Evolutionary conservation across 2,797 vertebrate genomes (phyloP).

Genomic region (Gymnoscopelus microlampas): DNA sequence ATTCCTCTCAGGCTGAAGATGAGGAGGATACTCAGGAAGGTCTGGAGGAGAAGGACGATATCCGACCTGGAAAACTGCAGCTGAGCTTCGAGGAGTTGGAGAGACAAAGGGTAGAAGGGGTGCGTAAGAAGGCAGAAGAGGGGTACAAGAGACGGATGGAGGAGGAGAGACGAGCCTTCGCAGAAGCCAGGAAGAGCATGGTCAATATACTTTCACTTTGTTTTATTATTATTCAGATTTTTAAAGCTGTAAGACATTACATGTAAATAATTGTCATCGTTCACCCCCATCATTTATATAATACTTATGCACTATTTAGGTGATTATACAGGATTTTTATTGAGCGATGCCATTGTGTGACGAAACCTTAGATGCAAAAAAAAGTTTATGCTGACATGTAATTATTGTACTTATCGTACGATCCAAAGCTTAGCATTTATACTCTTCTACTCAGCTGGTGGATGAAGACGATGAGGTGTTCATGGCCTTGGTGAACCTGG

Average conservation of each 20-base stretch:
- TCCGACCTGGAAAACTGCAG: slow-evolving; percentile 91
- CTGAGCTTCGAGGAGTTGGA: slow-evolving; percentile 97
- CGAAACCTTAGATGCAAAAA: too few relatives aligned
- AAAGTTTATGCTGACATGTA: too few relatives aligned
- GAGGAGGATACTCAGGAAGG: slow-evolving; percentile 65
- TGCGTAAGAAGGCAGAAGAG: slow-evolving; percentile 90
- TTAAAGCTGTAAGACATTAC: too few relatives aligned
- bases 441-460: slow-evolving; percentile 70
- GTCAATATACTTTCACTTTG: slow-evolving; percentile 61
- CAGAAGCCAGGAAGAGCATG: slow-evolving; percentile 96
- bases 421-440: neutral
- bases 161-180: slow-evolving; percentile 94
- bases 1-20: slow-evolving; percentile 78
- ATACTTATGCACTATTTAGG: too few relatives aligned
- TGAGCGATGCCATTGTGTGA: too few relatives aligned
- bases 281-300: too few relatives aligned
- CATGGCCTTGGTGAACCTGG: slow-evolving; percentile 79
- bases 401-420: neutral
- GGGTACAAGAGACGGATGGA: slow-evolving; percentile 91
- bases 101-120: slow-evolving; percentile 91
- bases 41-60: slow-evolving; percentile 79
- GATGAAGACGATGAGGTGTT: slow-evolving; percentile 83
- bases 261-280: too few relatives aligned
- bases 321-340: too few relatives aligned
- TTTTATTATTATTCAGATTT: too few relatives aligned